Conservation (phyloP, 37 sponge, comb jelly and placozoan species). For the Dysidea cf. avara region DNA sequence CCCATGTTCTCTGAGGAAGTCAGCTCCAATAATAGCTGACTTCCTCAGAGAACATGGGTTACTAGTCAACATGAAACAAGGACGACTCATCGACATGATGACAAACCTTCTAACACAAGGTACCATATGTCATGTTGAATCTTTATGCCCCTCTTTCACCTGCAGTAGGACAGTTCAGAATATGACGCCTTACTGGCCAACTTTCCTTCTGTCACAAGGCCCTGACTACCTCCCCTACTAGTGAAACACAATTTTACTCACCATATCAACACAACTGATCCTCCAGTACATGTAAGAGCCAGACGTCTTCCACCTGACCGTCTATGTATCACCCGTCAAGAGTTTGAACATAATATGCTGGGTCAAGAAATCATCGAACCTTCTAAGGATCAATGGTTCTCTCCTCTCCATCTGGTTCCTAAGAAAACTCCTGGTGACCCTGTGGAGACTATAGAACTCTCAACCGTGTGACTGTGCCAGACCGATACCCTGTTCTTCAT, state of each 20-base stretch:
- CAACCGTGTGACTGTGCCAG: too few relatives aligned
- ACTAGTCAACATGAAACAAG: slow-evolving; percentile 16
- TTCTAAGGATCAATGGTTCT: too few relatives aligned
- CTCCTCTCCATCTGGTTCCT: slow-evolving; percentile 41
- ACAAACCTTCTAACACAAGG: too few relatives aligned
- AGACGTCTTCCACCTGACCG: too few relatives aligned
- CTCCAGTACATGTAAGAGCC: slow-evolving; percentile 44
- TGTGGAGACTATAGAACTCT: slow-evolving; percentile 61
- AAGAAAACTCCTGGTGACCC: slow-evolving; percentile 45
- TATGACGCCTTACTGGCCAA: too few relatives aligned
- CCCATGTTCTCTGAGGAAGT: too few relatives aligned
- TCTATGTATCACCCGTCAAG: slow-evolving; percentile 14
- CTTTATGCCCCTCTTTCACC: slow-evolving; percentile 1
- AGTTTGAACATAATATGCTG: slow-evolving; percentile 48
- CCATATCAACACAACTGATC: slow-evolving; percentile 27
- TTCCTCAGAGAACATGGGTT: too few relatives aligned
- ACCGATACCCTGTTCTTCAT: too few relatives aligned
- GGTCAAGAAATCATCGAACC: slow-evolving; percentile 42
- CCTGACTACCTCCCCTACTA: not conserved
- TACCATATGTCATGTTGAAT: not conserved
- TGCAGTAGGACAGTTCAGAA: not conserved
- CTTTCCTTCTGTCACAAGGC: slow-evolving; percentile 7
- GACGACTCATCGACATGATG: slow-evolving; percentile 6
- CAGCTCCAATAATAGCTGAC: too few relatives aligned
- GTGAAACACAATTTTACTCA: slow-evolving; percentile 6